Evolutionary conservation across 2,888 invertebrate species (phyloP).

Genomic region (Thereva unica): DNA sequence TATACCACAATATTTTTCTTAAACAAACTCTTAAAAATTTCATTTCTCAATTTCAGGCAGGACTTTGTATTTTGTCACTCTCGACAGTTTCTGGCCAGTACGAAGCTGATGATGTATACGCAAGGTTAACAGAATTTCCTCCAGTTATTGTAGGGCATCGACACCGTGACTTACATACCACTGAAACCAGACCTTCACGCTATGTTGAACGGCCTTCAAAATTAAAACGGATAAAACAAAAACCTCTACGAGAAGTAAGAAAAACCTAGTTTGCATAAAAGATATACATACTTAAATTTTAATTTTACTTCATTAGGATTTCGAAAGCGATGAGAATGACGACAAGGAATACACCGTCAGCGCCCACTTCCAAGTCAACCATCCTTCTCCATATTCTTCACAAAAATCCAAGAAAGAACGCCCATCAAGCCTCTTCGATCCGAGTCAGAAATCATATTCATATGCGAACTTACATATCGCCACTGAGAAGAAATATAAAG

Average conservation of each 20-base stretch:
- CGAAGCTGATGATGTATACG: neutral
- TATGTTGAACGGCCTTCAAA: neutral
- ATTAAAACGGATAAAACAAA: neutral
- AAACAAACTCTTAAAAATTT: too few species aligned
- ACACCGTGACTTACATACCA: constrained; percentile 1
- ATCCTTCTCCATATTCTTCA: constrained; percentile 48
- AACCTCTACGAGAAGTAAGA: too few species aligned
- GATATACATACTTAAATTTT: neutral
- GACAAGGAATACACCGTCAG: constrained; percentile 54
- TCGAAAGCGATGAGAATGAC: constrained; percentile 40
- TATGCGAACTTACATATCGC: neutral
- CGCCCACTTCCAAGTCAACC: constrained; percentile 53
- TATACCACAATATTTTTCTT: too few species aligned
- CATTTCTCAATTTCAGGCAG: too few species aligned
- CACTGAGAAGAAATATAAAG: constrained; percentile 11
- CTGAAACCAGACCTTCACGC: neutral
- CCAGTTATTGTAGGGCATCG: constrained; percentile 11
- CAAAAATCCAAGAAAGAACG: neutral
- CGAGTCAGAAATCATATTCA: neutral
- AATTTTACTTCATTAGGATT: neutral
- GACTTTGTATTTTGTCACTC: neutral
- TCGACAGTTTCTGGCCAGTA: neutral
- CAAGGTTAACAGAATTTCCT: neutral
- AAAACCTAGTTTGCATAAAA: neutral
- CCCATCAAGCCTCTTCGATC: neutral